Evolutionary conservation across 2,113 vertebrate genomes (phyloP).

Genomic region (Ptilorrhoa leucosticta): DNA sequence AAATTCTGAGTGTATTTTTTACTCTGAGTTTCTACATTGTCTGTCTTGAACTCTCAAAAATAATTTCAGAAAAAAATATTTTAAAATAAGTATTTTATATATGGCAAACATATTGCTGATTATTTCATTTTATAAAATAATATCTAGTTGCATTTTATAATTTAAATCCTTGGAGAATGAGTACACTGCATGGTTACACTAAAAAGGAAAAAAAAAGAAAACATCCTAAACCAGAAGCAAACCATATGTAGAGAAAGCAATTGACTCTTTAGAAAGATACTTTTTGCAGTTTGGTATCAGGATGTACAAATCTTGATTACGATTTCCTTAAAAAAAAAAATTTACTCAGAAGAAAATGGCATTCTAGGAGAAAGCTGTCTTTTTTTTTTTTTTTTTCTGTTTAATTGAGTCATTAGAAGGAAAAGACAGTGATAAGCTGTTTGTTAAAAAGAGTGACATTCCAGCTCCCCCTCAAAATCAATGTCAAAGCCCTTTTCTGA

Average conservation of each 20-base stretch:
- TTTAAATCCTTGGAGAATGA: neutral
- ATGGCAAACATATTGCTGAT: neutral
- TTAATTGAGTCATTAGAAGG: neutral
- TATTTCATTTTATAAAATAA: neutral
- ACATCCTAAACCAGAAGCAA: neutral
- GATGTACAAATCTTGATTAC: neutral
- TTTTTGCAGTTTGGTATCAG: neutral
- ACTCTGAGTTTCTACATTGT: accelerated
- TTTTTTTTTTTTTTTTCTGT: neutral
- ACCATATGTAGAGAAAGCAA: neutral
- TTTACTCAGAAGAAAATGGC: neutral
- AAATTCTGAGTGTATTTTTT: neutral
- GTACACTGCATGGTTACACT: accelerated
- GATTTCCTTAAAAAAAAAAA: neutral
- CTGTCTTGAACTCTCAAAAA: neutral
- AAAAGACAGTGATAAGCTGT: neutral
- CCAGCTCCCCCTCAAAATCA: neutral
- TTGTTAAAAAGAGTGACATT: neutral
- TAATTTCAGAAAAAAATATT: neutral
- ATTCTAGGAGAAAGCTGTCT: accelerated
- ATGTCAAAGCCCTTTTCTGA: neutral
- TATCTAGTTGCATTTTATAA: neutral
- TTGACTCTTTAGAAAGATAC: neutral
- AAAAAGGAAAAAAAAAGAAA: neutral
- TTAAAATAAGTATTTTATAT: neutral